A percentile compares a stretch with the other conserved stretches of the same genome.
phyloP scores from a whole-genome alignment of 2,797 vertebrate genomes.

The Pogonophryne albipinna region DNA sequence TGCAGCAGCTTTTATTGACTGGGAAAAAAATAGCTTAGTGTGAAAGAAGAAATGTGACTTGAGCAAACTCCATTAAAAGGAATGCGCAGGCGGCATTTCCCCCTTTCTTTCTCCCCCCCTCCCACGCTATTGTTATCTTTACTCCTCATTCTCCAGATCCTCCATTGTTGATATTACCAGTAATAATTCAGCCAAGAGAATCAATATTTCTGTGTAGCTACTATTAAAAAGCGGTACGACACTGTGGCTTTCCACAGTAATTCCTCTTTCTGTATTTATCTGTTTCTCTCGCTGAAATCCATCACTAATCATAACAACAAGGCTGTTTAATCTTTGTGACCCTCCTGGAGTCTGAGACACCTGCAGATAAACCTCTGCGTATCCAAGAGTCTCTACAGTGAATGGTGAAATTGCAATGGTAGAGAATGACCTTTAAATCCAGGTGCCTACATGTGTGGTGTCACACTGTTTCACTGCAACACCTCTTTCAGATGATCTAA shows the following conservation, averaged over 20 bases:
- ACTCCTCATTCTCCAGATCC: conserved; percentile 65
- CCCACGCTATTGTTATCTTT: conserved; percentile 67
- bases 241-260: conserved; percentile 15
- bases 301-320: conserved; percentile 31
- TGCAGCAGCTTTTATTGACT: conserved; percentile 76
- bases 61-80: conserved; percentile 76
- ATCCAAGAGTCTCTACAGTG: conserved; percentile 17
- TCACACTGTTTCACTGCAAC: conserved; percentile 47
- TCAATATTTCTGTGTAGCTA: conserved; percentile 49
- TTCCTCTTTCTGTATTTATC: conserved; percentile 23
- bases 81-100: conserved; percentile 48
- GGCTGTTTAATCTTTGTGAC: conserved; percentile 26
- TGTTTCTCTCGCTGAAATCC: conserved; percentile 42
- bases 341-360: conserved; percentile 23
- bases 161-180: conserved; percentile 63
- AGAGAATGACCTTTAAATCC: conserved; percentile 66
- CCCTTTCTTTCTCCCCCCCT: not conserved
- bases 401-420: conserved; percentile 23
- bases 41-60: conserved; percentile 74
- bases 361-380: conserved; percentile 41
- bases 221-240: conserved; percentile 59
- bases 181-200: conserved; percentile 68
- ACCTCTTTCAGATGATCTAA: conserved; percentile 32
- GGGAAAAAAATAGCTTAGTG: conserved; percentile 74
- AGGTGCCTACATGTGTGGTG: conserved; percentile 29